phyloP scores from a whole-genome alignment of 2,797 vertebrate genomes.

The Acropternis orthonyx region DNA sequence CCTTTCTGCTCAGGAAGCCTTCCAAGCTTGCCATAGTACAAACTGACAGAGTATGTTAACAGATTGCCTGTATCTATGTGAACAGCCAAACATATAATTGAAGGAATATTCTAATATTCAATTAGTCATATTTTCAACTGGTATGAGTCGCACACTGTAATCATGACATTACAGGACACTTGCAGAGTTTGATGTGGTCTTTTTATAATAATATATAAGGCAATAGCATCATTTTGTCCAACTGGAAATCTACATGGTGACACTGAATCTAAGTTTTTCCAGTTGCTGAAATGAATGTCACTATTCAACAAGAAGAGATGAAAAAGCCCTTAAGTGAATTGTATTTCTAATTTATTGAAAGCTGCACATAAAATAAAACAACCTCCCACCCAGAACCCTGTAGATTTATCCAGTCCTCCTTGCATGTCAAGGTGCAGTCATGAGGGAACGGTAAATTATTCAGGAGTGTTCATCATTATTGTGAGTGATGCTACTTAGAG shows the following conservation, averaged over 20 bases:
- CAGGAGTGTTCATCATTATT: neutral
- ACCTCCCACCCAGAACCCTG: neutral
- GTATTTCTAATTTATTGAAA: neutral
- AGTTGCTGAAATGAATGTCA: constrained; percentile 11
- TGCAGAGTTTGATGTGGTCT: constrained; percentile 53
- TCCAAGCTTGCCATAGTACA: constrained; percentile 3
- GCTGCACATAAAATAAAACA: neutral
- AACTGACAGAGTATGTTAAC: constrained; percentile 30
- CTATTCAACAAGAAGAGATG: neutral
- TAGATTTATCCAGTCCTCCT: neutral
- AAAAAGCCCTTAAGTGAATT: neutral
- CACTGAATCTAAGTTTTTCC: constrained; percentile 29
- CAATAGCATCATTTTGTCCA: constrained; percentile 56
- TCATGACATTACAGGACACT: constrained; percentile 55
- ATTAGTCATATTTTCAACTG: constrained; percentile 59
- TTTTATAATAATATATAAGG: constrained; percentile 52
- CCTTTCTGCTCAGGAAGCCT: neutral
- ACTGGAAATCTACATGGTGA: constrained; percentile 2
- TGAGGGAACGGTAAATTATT: neutral
- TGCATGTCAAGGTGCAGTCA: neutral
- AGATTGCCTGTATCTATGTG: neutral
- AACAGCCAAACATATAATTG: constrained; percentile 42
- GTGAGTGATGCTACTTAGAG: neutral
- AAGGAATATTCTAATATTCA: constrained; percentile 58
- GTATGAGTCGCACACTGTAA: constrained; percentile 2